These are phyloP conservation scores for Temnothorax rugatulus DNA, from an alignment of 2,888 invertebrate species.

Conservation along the genomic window DNA sequence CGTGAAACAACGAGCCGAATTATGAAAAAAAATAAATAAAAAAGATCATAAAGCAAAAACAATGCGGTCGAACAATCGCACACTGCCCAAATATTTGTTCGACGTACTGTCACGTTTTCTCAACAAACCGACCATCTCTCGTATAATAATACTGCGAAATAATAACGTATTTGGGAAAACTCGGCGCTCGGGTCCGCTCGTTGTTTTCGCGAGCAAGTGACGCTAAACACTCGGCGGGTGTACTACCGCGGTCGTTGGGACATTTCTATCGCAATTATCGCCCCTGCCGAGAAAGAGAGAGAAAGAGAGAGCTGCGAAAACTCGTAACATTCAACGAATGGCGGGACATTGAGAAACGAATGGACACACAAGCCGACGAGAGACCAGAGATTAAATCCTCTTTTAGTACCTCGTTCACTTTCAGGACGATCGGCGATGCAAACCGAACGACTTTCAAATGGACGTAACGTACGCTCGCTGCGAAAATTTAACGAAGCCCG, in stretches of 20 bases:
- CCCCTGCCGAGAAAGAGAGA: not conserved
- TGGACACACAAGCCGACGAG: constrained; percentile 20
- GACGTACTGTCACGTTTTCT: constrained; percentile 46
- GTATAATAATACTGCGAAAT: constrained; percentile 50
- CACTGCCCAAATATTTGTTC: constrained; percentile 45
- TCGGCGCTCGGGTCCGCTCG: constrained; percentile 18
- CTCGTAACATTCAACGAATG: constrained; percentile 30
- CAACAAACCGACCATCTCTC: constrained; percentile 31
- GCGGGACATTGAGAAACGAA: constrained; percentile 31
- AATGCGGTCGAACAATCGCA: constrained; percentile 43
- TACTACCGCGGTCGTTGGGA: not conserved
- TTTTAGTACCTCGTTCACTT: constrained; percentile 52
- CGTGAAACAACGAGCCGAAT: not conserved
- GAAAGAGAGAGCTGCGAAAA: not conserved
- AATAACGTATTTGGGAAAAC: constrained; percentile 53
- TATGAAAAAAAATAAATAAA: constrained; percentile 12
- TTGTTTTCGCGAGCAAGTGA: constrained; percentile 41
- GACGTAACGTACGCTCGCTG: constrained; percentile 56
- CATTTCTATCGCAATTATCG: constrained; percentile 48
- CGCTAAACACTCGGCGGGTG: constrained; percentile 37
- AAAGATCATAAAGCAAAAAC: constrained; percentile 43
- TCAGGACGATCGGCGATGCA: constrained; percentile 14
- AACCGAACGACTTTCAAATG: constrained; percentile 51
- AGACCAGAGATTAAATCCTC: constrained; percentile 49
- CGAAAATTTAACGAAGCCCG: constrained; percentile 69